Base-by-base conservation (phyloP, 2,888 invertebrate genomes). In the Idaea dimidiata region DNA sequence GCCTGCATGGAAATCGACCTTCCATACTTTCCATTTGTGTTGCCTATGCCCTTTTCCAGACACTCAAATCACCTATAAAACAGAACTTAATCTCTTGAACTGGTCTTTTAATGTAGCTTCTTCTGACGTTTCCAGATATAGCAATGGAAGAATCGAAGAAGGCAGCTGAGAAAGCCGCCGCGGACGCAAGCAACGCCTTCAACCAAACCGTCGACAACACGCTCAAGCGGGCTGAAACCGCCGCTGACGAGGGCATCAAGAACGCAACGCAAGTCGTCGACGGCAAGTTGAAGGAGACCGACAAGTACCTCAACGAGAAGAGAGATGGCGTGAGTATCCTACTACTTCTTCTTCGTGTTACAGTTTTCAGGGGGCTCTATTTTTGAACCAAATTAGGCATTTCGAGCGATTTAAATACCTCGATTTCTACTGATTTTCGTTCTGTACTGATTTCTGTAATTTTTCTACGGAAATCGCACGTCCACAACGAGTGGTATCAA, bases 251-350 rank as follows among this genome's bases (percentile, higher is more conserved):
- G 68, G 93, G 93, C 61, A 81, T 94, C 72, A 93, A 94, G 87
- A 89, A 92, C 76, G 93, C 94, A 17, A 89, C 94, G 63, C 84
- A 92, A 17, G 89, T 93, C 14, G 93, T 94, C 58, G 95, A 95
- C 78, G 80, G 93, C 67, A 95, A 95, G 85, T 81, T 95, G 74
- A 93, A 94, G 76, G 93, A 94, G 66, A 93, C 95, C 31, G 94
- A 94, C 78, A 93, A 94, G 75, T 94, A 91, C 78, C 84, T 94
- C 64, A 94, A 91, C 75, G 93, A 94, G 70, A 94, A 95, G 80
- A 90, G 94, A 53, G 94, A 91, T 31, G 72, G 84, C 78, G 93
- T 93, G 71, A 72, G 80, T 59, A 33, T 14, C 54, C 24, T 55
- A 24, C 61, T 17, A 16, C 31, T 32, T 3, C 17, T 58, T 33